phyloP scores from a whole-genome alignment of 2,797 vertebrate species.

The Dendrocincla tyrannina region DNA sequence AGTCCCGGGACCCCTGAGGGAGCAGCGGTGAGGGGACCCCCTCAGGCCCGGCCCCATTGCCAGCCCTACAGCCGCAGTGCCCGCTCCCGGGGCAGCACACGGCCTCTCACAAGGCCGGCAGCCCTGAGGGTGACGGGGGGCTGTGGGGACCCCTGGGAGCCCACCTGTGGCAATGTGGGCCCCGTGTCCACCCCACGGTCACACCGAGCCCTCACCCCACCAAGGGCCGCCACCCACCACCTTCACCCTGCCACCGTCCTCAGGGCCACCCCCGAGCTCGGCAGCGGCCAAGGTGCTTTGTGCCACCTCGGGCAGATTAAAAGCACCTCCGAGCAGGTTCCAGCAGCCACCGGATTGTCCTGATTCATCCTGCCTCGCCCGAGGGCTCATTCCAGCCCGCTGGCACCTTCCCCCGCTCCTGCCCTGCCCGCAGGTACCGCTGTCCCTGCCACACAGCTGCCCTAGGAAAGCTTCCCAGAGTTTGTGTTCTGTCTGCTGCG shows the following conservation, averaged over 20 bases:
- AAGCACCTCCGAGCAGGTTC: background rate
- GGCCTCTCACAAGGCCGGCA: fast-evolving
- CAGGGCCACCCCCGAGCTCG: fast-evolving
- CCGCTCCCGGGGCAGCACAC: background rate
- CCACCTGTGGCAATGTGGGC: background rate
- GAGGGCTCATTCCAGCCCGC: background rate
- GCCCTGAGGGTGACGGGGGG: background rate
- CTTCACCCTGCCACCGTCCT: background rate
- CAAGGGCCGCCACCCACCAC: fast-evolving
- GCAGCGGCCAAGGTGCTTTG: background rate
- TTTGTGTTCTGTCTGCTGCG: fast-evolving
- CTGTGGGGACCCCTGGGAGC: too few relatives aligned
- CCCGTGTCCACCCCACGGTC: too few relatives aligned
- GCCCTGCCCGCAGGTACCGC: fast-evolving
- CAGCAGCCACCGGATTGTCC: background rate
- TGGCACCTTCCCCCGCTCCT: background rate
- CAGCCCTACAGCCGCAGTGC: too few relatives aligned
- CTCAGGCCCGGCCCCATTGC: fast-evolving
- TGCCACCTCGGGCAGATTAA: background rate
- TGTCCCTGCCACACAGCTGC: background rate
- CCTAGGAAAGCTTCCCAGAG: background rate
- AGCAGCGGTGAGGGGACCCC: background rate
- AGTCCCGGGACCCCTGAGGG: background rate
- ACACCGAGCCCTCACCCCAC: background rate
- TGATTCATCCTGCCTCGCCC: background rate